Evolutionary conservation across 2,797 vertebrate genomes (phyloP).

Genomic region (Leptodactylus fallax): DNA sequence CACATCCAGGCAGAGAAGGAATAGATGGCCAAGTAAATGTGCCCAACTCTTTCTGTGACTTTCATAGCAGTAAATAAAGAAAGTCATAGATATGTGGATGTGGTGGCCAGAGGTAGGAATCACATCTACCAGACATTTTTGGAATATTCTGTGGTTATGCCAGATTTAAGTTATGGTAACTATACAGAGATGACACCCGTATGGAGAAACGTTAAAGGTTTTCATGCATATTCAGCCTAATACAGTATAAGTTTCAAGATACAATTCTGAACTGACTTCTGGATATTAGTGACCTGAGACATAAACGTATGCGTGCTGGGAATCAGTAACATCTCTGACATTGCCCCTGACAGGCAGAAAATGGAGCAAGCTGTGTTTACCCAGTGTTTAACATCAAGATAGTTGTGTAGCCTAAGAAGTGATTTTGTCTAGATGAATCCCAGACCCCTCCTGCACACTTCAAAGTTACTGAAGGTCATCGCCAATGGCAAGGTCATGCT

Average conservation of each 20-base stretch:
- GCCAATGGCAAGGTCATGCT: conserved; percentile 57
- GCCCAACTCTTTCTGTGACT: neutral
- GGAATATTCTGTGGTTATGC: no score
- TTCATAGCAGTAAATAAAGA: neutral
- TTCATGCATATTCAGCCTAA: no score
- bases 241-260: neutral
- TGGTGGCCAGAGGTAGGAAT: no score
- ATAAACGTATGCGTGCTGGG: neutral
- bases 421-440: conserved; percentile 49
- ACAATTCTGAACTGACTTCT: neutral
- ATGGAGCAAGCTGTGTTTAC: conserved; percentile 39
- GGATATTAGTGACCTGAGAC: neutral
- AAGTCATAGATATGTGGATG: no score
- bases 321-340: conserved; percentile 7
- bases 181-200: no score
- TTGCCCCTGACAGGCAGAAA: neutral
- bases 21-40: no score
- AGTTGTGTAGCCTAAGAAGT: conserved; percentile 41
- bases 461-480: conserved; percentile 53
- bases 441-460: conserved; percentile 52
- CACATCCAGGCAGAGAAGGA: no score
- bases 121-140: no score
- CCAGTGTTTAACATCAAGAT: conserved; percentile 30
- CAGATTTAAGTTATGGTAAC: no score
- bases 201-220: no score